These are phyloP conservation scores for Microtus oregoni DNA, from an alignment of 2,113 vertebrate species.

Conservation along the genomic window DNA sequence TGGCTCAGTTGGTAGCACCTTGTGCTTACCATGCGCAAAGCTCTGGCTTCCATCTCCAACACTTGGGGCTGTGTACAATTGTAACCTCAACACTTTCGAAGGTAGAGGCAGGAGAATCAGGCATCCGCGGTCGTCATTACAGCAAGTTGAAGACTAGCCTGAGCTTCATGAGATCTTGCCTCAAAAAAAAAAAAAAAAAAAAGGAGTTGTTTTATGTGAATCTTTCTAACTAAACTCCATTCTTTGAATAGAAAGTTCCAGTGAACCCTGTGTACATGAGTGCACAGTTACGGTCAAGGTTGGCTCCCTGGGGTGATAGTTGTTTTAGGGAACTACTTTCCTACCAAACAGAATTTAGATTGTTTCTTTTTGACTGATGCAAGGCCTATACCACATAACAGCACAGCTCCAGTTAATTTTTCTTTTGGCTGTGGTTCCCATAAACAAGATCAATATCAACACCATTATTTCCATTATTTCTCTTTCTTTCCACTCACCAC, in stretches of 20 bases:
- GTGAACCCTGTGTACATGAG: not conserved
- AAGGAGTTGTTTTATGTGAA: not conserved
- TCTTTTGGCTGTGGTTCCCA: constrained; percentile 42
- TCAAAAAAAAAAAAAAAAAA: not conserved
- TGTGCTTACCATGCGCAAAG: not conserved
- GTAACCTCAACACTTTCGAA: not conserved
- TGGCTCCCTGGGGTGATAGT: not conserved
- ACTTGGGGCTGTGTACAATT: not conserved
- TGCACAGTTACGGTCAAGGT: not conserved
- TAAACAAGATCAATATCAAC: constrained; percentile 53
- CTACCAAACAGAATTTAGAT: not conserved
- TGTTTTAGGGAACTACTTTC: constrained; percentile 36
- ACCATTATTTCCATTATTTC: constrained; percentile 36
- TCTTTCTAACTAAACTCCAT: not conserved
- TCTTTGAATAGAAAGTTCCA: not conserved
- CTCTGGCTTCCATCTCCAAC: not conserved
- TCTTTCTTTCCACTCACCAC: not conserved
- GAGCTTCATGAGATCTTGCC: not conserved
- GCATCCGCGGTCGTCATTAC: not conserved
- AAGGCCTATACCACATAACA: not conserved
- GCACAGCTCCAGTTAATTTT: not conserved
- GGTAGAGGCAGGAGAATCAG: not conserved
- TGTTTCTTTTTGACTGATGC: not conserved
- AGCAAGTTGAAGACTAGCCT: not conserved
- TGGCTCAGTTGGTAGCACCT: not conserved